Evolutionary conservation across 2,888 invertebrate genomes (phyloP), one percentile per base, ranked within the genome.

Genomic region (Acleris sparsana): DNA sequence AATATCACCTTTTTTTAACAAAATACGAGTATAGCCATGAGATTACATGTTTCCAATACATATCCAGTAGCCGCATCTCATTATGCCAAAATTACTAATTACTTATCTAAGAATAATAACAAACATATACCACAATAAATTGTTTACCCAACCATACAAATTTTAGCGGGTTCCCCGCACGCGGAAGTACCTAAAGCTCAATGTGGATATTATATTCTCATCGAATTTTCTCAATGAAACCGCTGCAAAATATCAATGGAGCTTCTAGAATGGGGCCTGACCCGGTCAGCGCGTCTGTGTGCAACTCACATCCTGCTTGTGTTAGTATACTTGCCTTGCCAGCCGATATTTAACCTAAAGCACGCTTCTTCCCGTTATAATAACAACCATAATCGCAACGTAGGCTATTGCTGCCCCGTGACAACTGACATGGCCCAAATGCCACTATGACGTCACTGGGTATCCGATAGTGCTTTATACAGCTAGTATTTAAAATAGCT

Each of bases 241-340:
- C 78, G 83, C 87, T 81, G 86, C 86, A 79, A 87, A 89, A 89
- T 86, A 88, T 90, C 90, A 92, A 90, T 92, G 90, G 85, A 84
- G 82, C 81, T 83, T 82, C 84, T 85, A 88, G 87, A 87, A 88
- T 85, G 88, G 80, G 83, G 74, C 78, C 75, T 86, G 89, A 88
- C 87, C 88, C 83, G 89, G 88, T 88, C 88, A 86, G 43, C 63
- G 79, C 72, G 77, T 64, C 66, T 82, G 89, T 88, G 89, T 83
- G 72, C 70, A 65, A 49, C 53, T 67, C 73, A 61, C 61, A 66
- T 66, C 66, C 66, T 72, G 75, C 67, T 63, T 75, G 83, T 82
- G 77, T 73, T 67, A 51, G 70, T 72, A 55, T 49, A 44, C 44
- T 55, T 29, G 63, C 60, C 44, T 60, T 68, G 48, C 16, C 29